Base-by-base conservation (phyloP, 2,113 vertebrate genomes). In the Tricholaema leucomelas region DNA sequence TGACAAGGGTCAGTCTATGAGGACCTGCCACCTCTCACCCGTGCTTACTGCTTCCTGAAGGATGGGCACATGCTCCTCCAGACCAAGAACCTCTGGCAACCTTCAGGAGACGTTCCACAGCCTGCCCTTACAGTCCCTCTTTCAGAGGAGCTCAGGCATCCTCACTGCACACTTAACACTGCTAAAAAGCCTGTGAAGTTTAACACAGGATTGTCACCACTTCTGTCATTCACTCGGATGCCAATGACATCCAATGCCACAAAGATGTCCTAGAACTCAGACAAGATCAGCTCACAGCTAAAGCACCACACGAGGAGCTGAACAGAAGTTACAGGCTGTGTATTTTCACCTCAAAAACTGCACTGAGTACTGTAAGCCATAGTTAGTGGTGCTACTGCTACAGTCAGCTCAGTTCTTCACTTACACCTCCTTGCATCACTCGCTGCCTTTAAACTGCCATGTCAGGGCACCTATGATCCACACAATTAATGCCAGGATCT, bases 201-300 rank as follows among this genome's bases (percentile, higher is more conserved):
- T 80, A 44, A 48, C 87, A 67, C 2, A 2, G 77, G 58, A 56
- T 4, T 70, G 31, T 33, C 55, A 28, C 38, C 0, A 0, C 54
- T 83, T 40, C 83, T 33, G 35, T 63, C 84, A 36, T 44, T 84
- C 61, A 48, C 66, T 52, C 1, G 2, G 38, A 67, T 30, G 38
- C 59, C 66, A 88, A 11, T 23, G 30, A 74, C 66, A 58, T 74
- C 61, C 61, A 90, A 9, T 20, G 35, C 78, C 63, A 50, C 67
- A 33, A 65, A 56, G 25, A 59, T 19, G 18, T 56, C 65, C 58
- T n/a, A 30, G 50, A 80, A 73, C 27, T 82, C 19, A n/a, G 55
- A 10, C 36, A 40, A 50, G 63, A 54, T 50, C 59, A 73, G 78
- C 71, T 81, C 30, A 35, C 28, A 71, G 64, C 35, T 50, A 38